Evolutionary conservation across 1,140 invertebrate species (phyloP), one percentile per base, ranked within the genome.

Genomic region (Calephelis virginiensis): DNA sequence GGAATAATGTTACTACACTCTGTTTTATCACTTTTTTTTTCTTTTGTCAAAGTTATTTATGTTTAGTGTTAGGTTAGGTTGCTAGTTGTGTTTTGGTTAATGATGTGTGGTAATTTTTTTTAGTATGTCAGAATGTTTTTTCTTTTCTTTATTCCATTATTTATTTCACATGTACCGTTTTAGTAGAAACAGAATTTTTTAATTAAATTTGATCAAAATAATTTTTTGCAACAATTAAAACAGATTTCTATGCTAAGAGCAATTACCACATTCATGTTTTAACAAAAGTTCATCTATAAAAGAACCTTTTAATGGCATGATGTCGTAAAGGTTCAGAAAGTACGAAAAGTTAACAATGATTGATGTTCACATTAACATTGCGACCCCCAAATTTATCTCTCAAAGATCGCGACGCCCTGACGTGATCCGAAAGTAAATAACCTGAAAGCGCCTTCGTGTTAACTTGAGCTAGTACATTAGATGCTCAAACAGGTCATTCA

Each of bases 321-420:
- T 63, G 59, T 67, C 53, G 65, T 37, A 61, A 62, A 67, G 65
- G 65, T 61, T 61, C 59, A 59, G 11, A 37, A 62, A 17, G 61
- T 50, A 43, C 61, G 61, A 62, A 46, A n/a, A n/a, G 37, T 48
- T 68, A 68, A 68, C 67, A 63, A 68, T 68, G 67, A 68, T 68
- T 68, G 67, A 68, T 68, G 67, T 38, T 63, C 61, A 47, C 67
- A 68, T 68, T 68, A 68, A 47, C 63, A 50, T 64, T 38, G 63
- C n/a, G 38, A 49, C 48, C 43, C 64, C 46, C 59, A 45, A 47
- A 45, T 56, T 60, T 59, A 43, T 28, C 50, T 65, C 38, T 12
- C 49, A 59, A 60, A 40, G 46, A 56, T 66, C 53, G 53, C 14
- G 17, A 37, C 37, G 9, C 47, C 53, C 47, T 46, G 45, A 37